Evolutionary conservation across 2,888 invertebrate genomes (phyloP), one percentile per base, ranked within the genome.

Genomic region (Acrobasis suavella): DNA sequence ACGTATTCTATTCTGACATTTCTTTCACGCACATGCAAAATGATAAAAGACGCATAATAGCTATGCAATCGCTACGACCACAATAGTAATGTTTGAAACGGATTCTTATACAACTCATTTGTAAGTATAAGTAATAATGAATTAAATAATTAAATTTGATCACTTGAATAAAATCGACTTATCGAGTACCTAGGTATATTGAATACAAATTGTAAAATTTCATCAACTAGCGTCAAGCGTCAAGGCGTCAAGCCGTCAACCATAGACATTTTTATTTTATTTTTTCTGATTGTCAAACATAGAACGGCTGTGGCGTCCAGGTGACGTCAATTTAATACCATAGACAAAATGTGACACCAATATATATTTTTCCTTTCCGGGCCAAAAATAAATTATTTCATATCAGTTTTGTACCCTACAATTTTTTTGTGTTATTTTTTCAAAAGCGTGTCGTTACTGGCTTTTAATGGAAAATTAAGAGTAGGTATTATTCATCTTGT

Each of bases 21-120:
- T 87, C 83, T 81, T 85, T 87, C 81, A 85, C 81, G 87, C 89
- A 85, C 90, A 89, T 88, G 88, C 83, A 85, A 82, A 85, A 85
- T 77, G 80, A 76, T 87, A 86, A 78, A 82, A 83, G 81, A 85
- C 85, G 84, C 83, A 84, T 84, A 75, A 69, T 77, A 76, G 67
- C 72, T 76, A 76, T 70, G 74, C 72, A 75, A 75, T 72, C 74
- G 65, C 70, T 77, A 61, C 67, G 67, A 72, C 70, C 69, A 72
- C 69, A 67, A 71, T 67, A 71, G 70, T 60, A 64, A 65, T 62
- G 62, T 58, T 65, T 64, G 70, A 69, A 73, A 73, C 63, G 66
- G 65, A 69, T 70, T 69, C 63, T 67, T 66, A 68, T 67, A 65
- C 64, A 72, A 83, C 74, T 74, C 83, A 87, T 88, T 85, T 75